Conservation (phyloP, 2,888 invertebrate species). For the Aelia acuminata region DNA sequence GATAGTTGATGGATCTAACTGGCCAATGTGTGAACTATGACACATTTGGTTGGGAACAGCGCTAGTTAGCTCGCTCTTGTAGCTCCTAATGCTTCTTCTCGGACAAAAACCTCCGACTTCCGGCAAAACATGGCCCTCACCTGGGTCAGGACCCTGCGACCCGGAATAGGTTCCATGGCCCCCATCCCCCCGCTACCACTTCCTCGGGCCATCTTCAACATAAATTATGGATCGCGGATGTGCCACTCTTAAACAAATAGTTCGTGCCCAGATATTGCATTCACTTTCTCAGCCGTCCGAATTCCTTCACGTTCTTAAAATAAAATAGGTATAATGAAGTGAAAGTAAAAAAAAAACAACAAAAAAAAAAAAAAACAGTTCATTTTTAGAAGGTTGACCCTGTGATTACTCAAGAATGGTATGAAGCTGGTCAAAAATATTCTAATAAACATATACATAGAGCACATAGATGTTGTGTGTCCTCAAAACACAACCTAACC, state of each 20-base stretch:
- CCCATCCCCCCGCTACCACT: background rate
- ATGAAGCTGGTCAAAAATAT: no score
- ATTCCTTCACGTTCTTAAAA: no score
- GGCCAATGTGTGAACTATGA: constrained; percentile 49
- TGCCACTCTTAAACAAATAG: background rate
- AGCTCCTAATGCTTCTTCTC: constrained; percentile 33
- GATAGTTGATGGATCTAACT: background rate
- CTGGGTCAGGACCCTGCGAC: constrained; percentile 18
- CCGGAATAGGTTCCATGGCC: background rate
- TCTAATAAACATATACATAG: no score
- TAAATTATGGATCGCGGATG: background rate
- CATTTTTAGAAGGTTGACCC: no score
- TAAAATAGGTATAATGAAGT: no score
- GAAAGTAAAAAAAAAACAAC: no score
- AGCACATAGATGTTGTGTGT: no score
- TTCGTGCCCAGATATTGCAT: background rate
- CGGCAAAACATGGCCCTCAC: constrained; percentile 44
- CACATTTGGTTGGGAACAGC: constrained; percentile 38
- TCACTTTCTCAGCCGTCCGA: background rate
- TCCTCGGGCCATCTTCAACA: background rate
- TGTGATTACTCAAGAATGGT: no score
- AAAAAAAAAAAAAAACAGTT: no score
- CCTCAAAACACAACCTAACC: no score
- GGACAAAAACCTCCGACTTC: constrained; percentile 15
- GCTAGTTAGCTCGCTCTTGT: constrained; percentile 4